Evolutionary conservation across 35 echinoderm and acorn worm genomes (phyloP).

Genomic region (Holothuria glaberrima): DNA sequence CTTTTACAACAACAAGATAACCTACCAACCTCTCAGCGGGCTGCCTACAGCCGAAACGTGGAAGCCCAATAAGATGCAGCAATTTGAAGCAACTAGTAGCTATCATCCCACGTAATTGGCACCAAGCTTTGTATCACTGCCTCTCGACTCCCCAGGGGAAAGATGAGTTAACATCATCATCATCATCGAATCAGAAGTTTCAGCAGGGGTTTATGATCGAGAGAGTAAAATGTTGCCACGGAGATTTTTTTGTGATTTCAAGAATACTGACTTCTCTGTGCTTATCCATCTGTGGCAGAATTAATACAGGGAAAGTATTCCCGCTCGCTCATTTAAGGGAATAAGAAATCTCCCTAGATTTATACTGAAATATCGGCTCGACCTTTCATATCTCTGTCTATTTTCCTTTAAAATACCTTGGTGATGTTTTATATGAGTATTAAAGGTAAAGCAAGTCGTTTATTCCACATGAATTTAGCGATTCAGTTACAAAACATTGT

Average conservation of each 20-base stretch:
- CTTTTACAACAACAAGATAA: conserved; percentile 8
- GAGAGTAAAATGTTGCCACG: not conserved
- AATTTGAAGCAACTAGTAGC: not conserved
- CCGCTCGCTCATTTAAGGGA: no score
- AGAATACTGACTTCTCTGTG: not conserved
- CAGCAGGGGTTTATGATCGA: not conserved
- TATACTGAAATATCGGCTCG: no score
- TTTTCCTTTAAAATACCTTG: no score
- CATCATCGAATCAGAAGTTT: not conserved
- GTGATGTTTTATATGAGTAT: no score
- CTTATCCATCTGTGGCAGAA: no score
- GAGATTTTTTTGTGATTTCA: not conserved
- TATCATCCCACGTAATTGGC: conserved; percentile 8
- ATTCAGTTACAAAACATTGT: no score
- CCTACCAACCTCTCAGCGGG: conserved; percentile 11
- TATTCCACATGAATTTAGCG: no score
- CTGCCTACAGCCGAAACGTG: conserved; percentile 23
- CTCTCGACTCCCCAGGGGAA: not conserved
- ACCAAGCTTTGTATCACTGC: conserved; percentile 7
- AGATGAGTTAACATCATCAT: no score
- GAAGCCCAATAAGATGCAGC: conserved; percentile 30
- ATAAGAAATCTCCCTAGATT: no score
- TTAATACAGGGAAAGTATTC: no score
- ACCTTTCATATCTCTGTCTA: no score
- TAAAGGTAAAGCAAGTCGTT: no score